phyloP scores from a whole-genome alignment of 2,113 vertebrate genomes.

The Poeciliopsis retropinna region DNA sequence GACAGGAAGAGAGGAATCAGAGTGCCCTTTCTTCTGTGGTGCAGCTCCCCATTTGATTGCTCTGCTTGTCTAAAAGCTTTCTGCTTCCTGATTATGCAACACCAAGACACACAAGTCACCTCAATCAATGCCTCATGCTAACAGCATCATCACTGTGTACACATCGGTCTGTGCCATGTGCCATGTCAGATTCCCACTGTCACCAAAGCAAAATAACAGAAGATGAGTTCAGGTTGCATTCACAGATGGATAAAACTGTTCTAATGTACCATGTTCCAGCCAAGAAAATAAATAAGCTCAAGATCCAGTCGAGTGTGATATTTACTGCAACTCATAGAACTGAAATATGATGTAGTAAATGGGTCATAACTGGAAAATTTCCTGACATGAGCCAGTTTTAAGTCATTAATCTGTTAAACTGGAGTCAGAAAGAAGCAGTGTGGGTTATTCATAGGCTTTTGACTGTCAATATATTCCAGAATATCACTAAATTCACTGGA shows the following conservation, averaged over 20 bases:
- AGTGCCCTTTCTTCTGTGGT: slow-evolving; percentile 16
- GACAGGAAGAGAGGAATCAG: slow-evolving; percentile 4
- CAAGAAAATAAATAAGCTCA: slow-evolving; percentile 24
- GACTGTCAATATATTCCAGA: slow-evolving; percentile 36
- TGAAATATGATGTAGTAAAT: slow-evolving; percentile 58
- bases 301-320: slow-evolving; percentile 25
- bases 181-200: slow-evolving; percentile 13
- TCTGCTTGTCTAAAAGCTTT: slow-evolving; percentile 60
- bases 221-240: slow-evolving; percentile 20
- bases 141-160: slow-evolving; percentile 16
- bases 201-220: slow-evolving; percentile 22
- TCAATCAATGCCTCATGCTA: slow-evolving; percentile 66
- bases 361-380: slow-evolving; percentile 49
- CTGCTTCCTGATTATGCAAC: slow-evolving; percentile 62
- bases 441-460: slow-evolving; percentile 43
- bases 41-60: slow-evolving; percentile 59
- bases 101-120: slow-evolving; percentile 46
- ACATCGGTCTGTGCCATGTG: slow-evolving; percentile 21
- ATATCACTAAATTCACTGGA: slow-evolving; percentile 30
- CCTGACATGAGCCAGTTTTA: slow-evolving; percentile 26
- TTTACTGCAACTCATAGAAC: slow-evolving; percentile 42
- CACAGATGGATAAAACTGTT: slow-evolving; percentile 27
- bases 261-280: slow-evolving; percentile 28
- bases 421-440: slow-evolving; percentile 3
- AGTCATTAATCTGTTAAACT: slow-evolving; percentile 39